Conservation (phyloP, 2,888 invertebrate genomes). For the Dryomyza anilis region DNA sequence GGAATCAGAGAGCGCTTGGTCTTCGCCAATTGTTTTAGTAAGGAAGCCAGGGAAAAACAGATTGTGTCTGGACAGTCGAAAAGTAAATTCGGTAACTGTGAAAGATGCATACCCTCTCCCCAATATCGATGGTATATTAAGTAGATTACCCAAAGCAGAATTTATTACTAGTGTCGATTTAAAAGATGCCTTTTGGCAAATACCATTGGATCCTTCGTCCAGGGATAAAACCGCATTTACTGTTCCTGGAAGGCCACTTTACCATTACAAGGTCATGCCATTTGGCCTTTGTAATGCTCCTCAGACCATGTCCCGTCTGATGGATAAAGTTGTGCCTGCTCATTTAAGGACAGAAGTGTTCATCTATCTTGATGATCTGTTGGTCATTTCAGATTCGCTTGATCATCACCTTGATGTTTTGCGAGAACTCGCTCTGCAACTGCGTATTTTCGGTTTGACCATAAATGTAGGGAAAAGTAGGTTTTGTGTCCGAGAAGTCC, state of each 20-base stretch:
- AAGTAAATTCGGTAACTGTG: conserved; percentile 14
- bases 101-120: conserved; percentile 23
- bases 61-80: conserved; percentile 21
- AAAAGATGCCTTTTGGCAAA: not conserved
- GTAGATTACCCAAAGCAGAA: conserved; percentile 1
- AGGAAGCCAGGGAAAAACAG: conserved; percentile 11
- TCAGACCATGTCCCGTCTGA: conserved; percentile 17
- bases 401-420: conserved; percentile 8
- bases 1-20: conserved; percentile 31
- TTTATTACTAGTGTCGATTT: conserved; percentile 6
- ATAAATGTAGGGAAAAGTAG: conserved; percentile 25
- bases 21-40: conserved; percentile 16
- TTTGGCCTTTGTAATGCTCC: conserved; percentile 18
- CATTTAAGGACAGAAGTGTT: conserved; percentile 8
- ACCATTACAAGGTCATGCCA: conserved; percentile 14
- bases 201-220: not conserved
- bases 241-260: conserved; percentile 6
- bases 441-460: conserved; percentile 11
- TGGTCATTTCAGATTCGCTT: conserved; percentile 24
- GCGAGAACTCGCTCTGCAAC: not conserved
- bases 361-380: conserved; percentile 23
- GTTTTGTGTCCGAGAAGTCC: conserved; percentile 23
- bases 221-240: conserved; percentile 4
- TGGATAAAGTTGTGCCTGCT: conserved; percentile 17
- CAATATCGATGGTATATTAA: conserved; percentile 16